phyloP scores from a whole-genome alignment of 2,113 vertebrate species.

The Lophochroa leadbeateri region DNA sequence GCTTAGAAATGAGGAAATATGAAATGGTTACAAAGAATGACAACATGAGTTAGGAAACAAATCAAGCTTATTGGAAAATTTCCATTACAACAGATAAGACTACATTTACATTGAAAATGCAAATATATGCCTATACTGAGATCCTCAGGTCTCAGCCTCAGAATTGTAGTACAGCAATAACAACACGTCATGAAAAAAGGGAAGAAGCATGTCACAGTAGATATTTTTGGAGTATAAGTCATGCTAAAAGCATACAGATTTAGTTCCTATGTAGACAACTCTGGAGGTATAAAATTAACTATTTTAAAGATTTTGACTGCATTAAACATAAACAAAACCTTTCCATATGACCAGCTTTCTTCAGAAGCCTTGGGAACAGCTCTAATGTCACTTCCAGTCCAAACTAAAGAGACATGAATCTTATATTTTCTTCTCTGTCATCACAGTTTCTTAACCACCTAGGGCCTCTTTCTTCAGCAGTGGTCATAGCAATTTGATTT shows the following conservation, averaged over 20 bases:
- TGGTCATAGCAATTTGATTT: constrained; percentile 1
- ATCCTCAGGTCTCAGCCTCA: background rate
- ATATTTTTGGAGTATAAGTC: constrained; percentile 1
- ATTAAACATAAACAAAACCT: constrained; percentile 36
- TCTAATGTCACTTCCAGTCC: constrained; percentile 46
- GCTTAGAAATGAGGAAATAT: background rate
- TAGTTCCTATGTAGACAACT: background rate
- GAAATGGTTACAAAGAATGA: background rate
- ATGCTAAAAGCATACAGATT: background rate
- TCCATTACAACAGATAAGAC: background rate
- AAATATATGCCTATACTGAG: background rate
- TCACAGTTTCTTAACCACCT: constrained; percentile 28
- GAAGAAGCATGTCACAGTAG: background rate
- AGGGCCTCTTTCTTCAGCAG: background rate
- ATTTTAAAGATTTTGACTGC: background rate
- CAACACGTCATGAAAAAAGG: background rate
- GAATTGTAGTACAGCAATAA: background rate
- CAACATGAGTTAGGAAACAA: background rate
- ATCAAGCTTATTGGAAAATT: background rate
- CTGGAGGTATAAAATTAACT: background rate
- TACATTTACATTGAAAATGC: background rate
- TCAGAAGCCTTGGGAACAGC: constrained; percentile 43
- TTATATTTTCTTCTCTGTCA: constrained; percentile 58
- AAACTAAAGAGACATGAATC: constrained; percentile 58
- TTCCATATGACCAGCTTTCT: background rate